These are phyloP conservation scores for Plagiodera versicolora DNA, from an alignment of 2,888 invertebrate species.

Conservation along the genomic window DNA sequence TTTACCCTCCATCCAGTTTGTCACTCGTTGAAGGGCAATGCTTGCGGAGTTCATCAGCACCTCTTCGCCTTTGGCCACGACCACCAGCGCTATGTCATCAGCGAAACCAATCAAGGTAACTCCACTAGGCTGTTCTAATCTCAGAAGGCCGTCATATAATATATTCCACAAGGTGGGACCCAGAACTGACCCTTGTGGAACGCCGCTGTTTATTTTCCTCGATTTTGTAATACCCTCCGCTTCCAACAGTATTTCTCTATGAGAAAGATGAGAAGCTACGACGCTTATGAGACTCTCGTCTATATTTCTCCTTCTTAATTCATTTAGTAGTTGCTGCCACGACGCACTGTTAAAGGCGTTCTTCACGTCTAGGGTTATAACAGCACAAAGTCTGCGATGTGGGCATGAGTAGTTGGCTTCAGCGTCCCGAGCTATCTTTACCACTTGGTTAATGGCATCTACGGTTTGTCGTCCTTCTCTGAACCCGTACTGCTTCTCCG, in stretches of 20 bases:
- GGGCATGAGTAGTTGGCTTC: background rate
- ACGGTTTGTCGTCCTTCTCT: background rate
- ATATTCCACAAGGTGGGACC: conserved; percentile 19
- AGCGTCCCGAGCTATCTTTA: background rate
- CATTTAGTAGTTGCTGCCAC: conserved; percentile 13
- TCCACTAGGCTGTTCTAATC: conserved; percentile 8
- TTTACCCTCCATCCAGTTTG: background rate
- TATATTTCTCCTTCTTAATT: conserved; percentile 13
- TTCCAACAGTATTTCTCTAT: conserved; percentile 6
- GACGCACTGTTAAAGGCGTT: conserved; percentile 12
- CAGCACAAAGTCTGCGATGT: background rate
- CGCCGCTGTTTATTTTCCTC: conserved; percentile 8
- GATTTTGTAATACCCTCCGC: background rate
- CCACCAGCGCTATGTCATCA: conserved; percentile 13
- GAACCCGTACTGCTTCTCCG: too few relatives aligned
- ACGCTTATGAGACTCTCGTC: conserved; percentile 13
- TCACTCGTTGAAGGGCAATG: background rate
- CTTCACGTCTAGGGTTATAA: conserved; percentile 6
- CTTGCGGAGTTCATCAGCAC: background rate
- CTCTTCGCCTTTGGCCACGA: background rate
- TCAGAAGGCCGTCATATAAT: conserved; percentile 12
- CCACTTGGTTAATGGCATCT: background rate
- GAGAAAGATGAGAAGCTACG: conserved; percentile 4
- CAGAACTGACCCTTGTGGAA: conserved; percentile 22
- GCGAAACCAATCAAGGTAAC: conserved; percentile 12